phyloP scores from a whole-genome alignment of 2,113 vertebrate genomes.

The Sciurus niger region DNA sequence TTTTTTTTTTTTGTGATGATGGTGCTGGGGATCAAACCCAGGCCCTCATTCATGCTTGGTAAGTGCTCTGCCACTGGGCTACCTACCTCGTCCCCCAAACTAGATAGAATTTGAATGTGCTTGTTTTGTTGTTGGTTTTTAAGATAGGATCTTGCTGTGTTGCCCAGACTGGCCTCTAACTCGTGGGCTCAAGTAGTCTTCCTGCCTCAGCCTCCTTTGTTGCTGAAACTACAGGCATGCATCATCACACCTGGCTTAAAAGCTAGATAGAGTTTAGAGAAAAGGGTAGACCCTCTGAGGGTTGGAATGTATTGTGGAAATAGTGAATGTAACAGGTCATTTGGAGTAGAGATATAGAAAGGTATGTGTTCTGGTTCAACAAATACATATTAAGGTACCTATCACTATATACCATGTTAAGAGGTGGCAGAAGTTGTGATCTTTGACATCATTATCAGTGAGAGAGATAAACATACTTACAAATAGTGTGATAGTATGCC shows the following conservation, averaged over 20 bases:
- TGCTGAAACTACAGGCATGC: not conserved
- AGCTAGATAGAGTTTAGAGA: not conserved
- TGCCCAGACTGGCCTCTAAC: not conserved
- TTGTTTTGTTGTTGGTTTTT: not conserved
- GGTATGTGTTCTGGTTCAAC: not conserved
- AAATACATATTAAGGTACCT: not conserved
- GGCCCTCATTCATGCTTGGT: not conserved
- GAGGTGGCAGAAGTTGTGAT: not conserved
- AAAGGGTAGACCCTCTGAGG: not conserved
- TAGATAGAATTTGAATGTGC: not conserved
- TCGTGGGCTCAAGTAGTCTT: not conserved
- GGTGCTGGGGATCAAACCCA: not conserved
- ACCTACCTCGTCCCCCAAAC: not conserved
- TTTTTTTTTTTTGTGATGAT: not conserved
- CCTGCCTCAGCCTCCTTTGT: not conserved
- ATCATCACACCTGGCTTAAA: not conserved
- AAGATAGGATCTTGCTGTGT: not conserved
- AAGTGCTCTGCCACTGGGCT: not conserved
- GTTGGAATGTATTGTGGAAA: not conserved
- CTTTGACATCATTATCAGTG: not conserved
- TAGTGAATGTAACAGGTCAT: not conserved
- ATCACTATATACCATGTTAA: not conserved
- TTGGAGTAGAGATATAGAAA: slow-evolving; percentile 15
- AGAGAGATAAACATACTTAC: not conserved
- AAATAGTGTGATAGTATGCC: too few species aligned